Conservation (phyloP, 2,113 vertebrate genomes). For the Tinamus guttatus region DNA sequence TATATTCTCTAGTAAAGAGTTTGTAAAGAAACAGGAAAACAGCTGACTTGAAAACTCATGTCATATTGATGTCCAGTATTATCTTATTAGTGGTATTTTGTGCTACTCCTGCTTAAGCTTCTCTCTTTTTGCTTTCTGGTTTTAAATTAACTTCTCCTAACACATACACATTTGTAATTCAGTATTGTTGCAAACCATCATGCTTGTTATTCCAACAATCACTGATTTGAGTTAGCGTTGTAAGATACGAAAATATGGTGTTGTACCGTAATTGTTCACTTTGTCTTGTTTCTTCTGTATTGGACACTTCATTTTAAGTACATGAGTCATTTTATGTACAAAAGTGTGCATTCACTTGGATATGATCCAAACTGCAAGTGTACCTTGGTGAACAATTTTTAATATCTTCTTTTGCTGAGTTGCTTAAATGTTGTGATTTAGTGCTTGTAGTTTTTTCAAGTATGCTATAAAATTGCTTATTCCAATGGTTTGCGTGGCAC, state of each 20-base stretch:
- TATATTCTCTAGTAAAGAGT: not conserved
- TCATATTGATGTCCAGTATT: not conserved
- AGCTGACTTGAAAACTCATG: not conserved
- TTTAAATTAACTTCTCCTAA: not conserved
- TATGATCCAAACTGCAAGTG: not conserved
- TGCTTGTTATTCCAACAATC: not conserved
- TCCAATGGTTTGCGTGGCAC: accelerated
- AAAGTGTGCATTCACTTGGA: not conserved
- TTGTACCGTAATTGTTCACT: not conserved
- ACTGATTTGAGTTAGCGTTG: not conserved
- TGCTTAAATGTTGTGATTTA: not conserved
- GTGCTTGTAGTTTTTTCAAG: not conserved
- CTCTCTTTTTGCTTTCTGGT: not conserved
- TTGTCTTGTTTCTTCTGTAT: not conserved
- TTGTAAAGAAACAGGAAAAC: not conserved
- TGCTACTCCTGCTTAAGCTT: not conserved
- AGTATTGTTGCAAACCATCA: not conserved
- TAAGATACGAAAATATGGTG: not conserved
- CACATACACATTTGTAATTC: not conserved
- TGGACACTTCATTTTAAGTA: not conserved
- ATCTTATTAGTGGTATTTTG: accelerated
- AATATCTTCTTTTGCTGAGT: not conserved
- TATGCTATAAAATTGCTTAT: not conserved
- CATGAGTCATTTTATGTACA: not conserved
- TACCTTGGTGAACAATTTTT: not conserved